Conservation (phyloP, 1,140 invertebrate genomes). For the Antheraea mylitta region DNA sequence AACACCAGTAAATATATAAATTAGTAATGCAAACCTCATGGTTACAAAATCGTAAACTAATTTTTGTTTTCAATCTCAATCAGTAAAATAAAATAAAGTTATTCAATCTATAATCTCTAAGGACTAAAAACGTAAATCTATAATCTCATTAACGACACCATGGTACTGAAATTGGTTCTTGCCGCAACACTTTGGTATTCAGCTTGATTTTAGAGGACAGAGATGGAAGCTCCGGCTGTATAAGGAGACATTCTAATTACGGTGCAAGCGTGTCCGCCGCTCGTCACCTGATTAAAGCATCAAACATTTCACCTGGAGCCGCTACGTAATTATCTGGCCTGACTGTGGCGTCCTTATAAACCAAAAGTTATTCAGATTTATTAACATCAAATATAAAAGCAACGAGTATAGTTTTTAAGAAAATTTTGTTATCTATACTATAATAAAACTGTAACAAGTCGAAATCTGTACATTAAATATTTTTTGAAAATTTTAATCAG, state of each 20-base stretch:
- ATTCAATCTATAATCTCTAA: too few species aligned
- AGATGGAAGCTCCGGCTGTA: constrained; percentile 31
- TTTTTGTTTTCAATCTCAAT: too few species aligned
- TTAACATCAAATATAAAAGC: too few species aligned
- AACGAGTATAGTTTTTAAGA: too few species aligned
- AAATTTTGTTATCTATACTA: too few species aligned
- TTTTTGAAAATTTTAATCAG: too few species aligned
- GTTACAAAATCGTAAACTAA: too few species aligned
- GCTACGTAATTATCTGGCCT: constrained; percentile 45
- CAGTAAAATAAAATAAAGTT: too few species aligned
- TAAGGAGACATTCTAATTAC: constrained; percentile 59
- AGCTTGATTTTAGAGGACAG: constrained; percentile 2
- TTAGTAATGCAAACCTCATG: too few species aligned
- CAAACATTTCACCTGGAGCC: constrained; percentile 43
- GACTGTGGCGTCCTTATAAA: constrained; percentile 18
- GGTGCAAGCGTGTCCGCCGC: constrained; percentile 36
- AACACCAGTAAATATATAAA: too few species aligned
- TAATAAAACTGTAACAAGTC: too few species aligned
- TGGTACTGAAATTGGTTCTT: background rate
- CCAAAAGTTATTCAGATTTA: constrained; percentile 17
- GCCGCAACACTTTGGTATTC: constrained; percentile 18
- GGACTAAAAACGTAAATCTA: background rate
- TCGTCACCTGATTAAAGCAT: constrained; percentile 57
- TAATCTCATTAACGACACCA: background rate
- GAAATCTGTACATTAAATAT: too few species aligned